These are phyloP conservation scores for Camelus bactrianus DNA, from an alignment of 2,113 vertebrate genomes.

Conservation along the genomic window DNA sequence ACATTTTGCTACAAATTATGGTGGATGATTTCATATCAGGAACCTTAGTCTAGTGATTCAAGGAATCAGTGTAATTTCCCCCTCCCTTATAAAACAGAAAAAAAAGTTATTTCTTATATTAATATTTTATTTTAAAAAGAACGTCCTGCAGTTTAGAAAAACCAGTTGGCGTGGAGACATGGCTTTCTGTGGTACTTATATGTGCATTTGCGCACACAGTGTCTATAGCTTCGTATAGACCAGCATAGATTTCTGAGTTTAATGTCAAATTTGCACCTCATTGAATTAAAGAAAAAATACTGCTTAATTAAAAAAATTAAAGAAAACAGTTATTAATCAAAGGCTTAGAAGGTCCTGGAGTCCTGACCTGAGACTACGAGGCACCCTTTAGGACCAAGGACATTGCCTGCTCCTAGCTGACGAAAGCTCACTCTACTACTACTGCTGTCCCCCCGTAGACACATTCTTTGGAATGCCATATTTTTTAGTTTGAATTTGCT, in stretches of 20 bases:
- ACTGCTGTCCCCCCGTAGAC: slow-evolving; percentile 52
- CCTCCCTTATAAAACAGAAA: neutral
- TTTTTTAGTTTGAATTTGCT: slow-evolving; percentile 78
- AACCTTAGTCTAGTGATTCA: neutral
- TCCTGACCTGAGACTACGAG: neutral
- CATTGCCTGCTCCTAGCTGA: slow-evolving; percentile 66
- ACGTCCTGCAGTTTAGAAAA: neutral
- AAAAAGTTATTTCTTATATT: neutral
- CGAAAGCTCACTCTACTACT: slow-evolving; percentile 63
- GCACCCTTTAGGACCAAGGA: slow-evolving; percentile 56
- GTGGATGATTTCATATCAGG: neutral
- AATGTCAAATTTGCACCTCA: neutral
- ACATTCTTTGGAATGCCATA: slow-evolving; percentile 68
- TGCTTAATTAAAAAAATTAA: no score
- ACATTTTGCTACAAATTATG: neutral
- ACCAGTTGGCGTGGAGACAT: neutral
- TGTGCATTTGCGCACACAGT: no score
- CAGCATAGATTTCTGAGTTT: neutral
- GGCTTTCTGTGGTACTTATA: no score
- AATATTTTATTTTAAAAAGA: neutral
- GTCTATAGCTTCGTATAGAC: neutral
- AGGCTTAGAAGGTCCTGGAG: neutral
- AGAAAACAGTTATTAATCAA: slow-evolving; percentile 60
- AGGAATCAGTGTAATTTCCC: neutral
- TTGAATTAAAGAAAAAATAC: slow-evolving; percentile 24